These are phyloP conservation scores for Mobula birostris DNA, from an alignment of 2,113 vertebrate species.

Conservation along the genomic window DNA sequence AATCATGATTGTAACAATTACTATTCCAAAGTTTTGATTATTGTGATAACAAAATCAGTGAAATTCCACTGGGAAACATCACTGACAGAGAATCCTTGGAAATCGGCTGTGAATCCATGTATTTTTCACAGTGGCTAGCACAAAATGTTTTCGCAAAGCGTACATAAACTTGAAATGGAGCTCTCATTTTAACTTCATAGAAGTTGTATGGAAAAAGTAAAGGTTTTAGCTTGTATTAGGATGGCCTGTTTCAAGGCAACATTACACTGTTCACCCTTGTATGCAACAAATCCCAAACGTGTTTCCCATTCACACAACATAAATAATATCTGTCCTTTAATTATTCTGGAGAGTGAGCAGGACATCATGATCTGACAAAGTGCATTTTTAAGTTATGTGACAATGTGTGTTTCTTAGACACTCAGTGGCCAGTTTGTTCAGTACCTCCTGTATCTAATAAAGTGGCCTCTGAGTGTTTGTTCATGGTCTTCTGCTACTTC, in stretches of 20 bases:
- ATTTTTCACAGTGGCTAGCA: not conserved
- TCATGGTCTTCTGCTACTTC: too few species aligned
- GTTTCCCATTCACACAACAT: not conserved
- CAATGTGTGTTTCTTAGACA: not conserved
- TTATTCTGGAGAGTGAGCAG: not conserved
- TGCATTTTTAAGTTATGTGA: not conserved
- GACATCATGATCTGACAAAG: not conserved
- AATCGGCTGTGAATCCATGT: not conserved
- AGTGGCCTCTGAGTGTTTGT: too few species aligned
- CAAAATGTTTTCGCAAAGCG: not conserved
- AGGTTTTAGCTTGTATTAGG: not conserved
- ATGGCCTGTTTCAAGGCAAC: not conserved
- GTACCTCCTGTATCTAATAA: too few species aligned
- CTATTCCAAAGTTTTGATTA: not conserved
- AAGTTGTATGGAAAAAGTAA: not conserved
- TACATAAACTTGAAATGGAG: not conserved
- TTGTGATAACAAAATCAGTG: not conserved
- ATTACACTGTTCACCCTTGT: not conserved
- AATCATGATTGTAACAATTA: not conserved
- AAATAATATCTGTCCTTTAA: not conserved
- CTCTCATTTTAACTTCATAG: not conserved
- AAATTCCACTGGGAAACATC: not conserved
- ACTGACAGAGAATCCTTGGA: not conserved
- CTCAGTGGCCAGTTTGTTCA: too few species aligned
- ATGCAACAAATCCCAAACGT: not conserved